Evolutionary conservation across 2,888 invertebrate genomes (phyloP).

Genomic region (Sylvicola cinctus): DNA sequence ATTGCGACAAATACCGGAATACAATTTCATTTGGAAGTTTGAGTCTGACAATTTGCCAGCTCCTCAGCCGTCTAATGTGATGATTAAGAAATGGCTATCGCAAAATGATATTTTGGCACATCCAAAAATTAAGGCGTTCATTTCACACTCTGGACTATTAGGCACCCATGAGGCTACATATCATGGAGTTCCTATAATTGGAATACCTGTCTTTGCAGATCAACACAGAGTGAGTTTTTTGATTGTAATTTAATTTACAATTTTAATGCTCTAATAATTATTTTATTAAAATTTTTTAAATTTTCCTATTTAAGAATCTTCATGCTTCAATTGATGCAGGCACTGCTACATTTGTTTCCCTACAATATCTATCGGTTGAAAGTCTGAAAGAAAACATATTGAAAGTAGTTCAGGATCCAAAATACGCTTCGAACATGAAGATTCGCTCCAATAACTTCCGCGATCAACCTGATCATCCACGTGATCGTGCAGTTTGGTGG

Average conservation of each 20-base stretch:
- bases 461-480: conserved; percentile 6
- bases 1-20: conserved; percentile 14
- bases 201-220: conserved; percentile 16
- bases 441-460: conserved; percentile 1
- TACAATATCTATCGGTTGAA: conserved; percentile 5
- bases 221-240: conserved; percentile 11
- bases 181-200: conserved; percentile 17
- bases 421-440: conserved; percentile 5
- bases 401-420: conserved; percentile 9
- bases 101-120: conserved; percentile 28
- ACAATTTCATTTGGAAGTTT: conserved; percentile 22
- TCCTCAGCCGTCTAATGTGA: conserved; percentile 23
- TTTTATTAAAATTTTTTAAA: not conserved
- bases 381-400: conserved; percentile 6
- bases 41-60: conserved; percentile 10
- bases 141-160: conserved; percentile 18
- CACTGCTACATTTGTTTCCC: conserved; percentile 7
- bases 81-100: conserved; percentile 27
- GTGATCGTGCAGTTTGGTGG: conserved; percentile 12
- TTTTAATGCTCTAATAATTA: not conserved
- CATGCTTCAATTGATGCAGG: conserved; percentile 7
- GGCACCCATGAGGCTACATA: conserved; percentile 16
- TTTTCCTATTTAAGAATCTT: conserved; percentile 5
- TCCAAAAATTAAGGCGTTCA: conserved; percentile 13
- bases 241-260: not conserved